Evolutionary conservation across 1,140 invertebrate genomes (phyloP).

Genomic region (Drosophila ironensis): DNA sequence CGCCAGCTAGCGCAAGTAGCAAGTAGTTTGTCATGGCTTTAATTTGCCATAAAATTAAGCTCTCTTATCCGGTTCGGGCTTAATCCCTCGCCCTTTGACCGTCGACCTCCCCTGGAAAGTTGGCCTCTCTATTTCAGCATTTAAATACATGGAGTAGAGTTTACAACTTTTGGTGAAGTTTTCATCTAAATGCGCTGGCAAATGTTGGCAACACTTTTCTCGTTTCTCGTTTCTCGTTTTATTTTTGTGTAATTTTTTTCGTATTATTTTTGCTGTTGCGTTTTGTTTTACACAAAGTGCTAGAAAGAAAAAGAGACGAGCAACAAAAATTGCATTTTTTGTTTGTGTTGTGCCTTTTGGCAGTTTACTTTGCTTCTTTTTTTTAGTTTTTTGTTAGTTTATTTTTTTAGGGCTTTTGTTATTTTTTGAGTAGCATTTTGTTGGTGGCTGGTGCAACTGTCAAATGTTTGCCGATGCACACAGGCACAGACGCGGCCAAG

Average conservation of each 20-base stretch:
- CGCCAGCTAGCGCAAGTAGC: constrained; percentile 6
- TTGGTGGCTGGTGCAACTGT: constrained; percentile 9
- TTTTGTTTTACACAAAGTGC: constrained; percentile 8
- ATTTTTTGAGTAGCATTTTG: constrained; percentile 8
- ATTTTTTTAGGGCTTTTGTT: not conserved
- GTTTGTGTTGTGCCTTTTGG: constrained; percentile 40
- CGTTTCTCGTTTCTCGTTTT: not conserved
- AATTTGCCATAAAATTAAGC: constrained; percentile 8
- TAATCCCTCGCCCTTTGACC: not conserved
- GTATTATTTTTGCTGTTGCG: constrained; percentile 2
- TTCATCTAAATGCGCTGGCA: constrained; percentile 40
- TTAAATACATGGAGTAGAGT: constrained; percentile 31
- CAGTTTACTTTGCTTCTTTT: constrained; percentile 29
- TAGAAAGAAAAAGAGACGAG: not conserved
- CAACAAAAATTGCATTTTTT: constrained; percentile 17
- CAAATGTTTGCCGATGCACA: constrained; percentile 37
- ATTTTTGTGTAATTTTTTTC: not conserved
- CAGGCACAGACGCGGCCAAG: constrained; percentile 11
- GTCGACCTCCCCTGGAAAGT: not conserved
- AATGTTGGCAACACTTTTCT: constrained; percentile 45
- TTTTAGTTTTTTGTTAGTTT: constrained; percentile 20
- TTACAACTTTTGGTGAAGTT: constrained; percentile 39
- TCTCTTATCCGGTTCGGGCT: not conserved
- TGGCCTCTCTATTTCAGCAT: constrained; percentile 4
- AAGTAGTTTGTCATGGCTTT: constrained; percentile 15